These are phyloP conservation scores for Drosophila busckii DNA, from an alignment of 1,140 invertebrate species.

Conservation along the genomic window DNA sequence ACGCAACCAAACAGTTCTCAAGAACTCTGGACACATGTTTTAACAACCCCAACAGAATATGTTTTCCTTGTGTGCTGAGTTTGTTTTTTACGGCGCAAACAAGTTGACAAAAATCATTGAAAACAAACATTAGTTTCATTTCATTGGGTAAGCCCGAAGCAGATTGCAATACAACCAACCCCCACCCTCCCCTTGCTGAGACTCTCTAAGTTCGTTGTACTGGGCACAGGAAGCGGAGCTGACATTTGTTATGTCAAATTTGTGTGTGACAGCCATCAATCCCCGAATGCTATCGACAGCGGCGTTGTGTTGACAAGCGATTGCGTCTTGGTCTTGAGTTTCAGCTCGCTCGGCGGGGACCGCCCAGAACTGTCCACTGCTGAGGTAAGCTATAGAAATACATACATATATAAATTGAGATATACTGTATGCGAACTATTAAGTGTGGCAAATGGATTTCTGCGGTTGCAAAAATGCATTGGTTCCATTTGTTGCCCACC, in stretches of 20 bases:
- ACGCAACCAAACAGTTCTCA: slow-evolving; percentile 31
- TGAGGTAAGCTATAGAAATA: too few species aligned
- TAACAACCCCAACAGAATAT: slow-evolving; percentile 33
- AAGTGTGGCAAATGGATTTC: slow-evolving; percentile 40
- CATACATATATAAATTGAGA: too few species aligned
- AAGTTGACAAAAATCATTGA: slow-evolving; percentile 67
- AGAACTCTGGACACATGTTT: slow-evolving; percentile 59
- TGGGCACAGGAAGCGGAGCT: slow-evolving; percentile 35
- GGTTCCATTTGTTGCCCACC: slow-evolving; percentile 37
- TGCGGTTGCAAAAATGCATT: slow-evolving; percentile 58
- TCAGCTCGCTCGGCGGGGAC: slow-evolving; percentile 37
- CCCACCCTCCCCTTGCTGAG: not conserved
- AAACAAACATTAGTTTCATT: slow-evolving; percentile 55
- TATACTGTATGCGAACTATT: slow-evolving; percentile 20
- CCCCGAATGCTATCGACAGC: slow-evolving; percentile 5
- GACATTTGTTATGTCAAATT: slow-evolving; percentile 73
- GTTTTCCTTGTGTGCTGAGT: slow-evolving; percentile 6
- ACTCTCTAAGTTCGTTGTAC: slow-evolving; percentile 5
- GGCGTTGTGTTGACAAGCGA: slow-evolving; percentile 46
- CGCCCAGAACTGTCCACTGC: slow-evolving; percentile 15
- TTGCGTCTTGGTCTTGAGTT: slow-evolving; percentile 27
- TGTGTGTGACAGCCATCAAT: slow-evolving; percentile 70
- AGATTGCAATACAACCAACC: not conserved
- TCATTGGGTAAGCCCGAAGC: slow-evolving; percentile 28
- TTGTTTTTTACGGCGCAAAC: slow-evolving; percentile 32